Conservation (phyloP, 2,797 vertebrate species). For the Oreochromis grahami region DNA sequence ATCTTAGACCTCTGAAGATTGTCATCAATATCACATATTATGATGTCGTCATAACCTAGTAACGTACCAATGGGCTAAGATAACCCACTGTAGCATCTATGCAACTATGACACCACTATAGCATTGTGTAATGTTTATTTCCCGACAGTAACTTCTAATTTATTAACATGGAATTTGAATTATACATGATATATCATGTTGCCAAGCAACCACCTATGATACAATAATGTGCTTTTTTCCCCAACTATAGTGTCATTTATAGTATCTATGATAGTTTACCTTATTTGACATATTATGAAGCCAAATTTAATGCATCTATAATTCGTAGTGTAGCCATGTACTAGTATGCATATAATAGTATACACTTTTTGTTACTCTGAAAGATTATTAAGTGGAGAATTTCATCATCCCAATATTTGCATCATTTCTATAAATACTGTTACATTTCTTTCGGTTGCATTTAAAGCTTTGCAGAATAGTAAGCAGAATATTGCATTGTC, state of each 20-base stretch:
- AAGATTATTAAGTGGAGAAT: not conserved
- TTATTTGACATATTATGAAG: not conserved
- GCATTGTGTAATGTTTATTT: not conserved
- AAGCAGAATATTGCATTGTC: slow-evolving; percentile 56
- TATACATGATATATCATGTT: not conserved
- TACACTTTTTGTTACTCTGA: not conserved
- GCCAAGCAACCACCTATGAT: not conserved
- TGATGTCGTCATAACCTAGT: not conserved
- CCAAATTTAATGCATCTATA: not conserved
- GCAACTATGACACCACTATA: not conserved
- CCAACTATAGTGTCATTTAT: not conserved
- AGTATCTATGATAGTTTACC: not conserved
- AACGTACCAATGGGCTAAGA: not conserved
- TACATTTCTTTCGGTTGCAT: slow-evolving; percentile 15
- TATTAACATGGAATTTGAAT: not conserved
- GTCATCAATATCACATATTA: not conserved
- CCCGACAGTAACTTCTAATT: not conserved
- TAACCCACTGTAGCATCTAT: not conserved
- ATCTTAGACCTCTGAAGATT: not conserved
- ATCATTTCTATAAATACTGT: slow-evolving; percentile 41
- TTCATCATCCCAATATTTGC: not conserved
- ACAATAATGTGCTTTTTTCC: not conserved
- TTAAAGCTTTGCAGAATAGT: slow-evolving; percentile 14
- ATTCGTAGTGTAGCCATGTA: not conserved
- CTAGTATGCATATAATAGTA: not conserved